Base-by-base conservation (phyloP, 2,888 invertebrate genomes). In the Tachina fera region DNA sequence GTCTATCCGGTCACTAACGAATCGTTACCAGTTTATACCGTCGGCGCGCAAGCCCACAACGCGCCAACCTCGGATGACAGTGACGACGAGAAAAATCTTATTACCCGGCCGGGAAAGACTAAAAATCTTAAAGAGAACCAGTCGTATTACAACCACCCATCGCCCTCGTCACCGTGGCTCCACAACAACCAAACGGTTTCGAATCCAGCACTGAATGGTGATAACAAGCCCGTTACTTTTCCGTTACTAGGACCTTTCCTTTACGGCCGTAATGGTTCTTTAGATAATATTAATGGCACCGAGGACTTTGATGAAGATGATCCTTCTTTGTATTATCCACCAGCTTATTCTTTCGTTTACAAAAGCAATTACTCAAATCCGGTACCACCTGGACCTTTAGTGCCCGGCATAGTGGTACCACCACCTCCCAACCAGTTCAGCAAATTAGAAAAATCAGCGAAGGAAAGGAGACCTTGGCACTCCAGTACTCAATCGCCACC, bases 271-370 rank as follows among this genome's bases (percentile, higher is more conserved):
- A 94, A 94, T 93, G 94, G 94, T 92, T 89, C 88, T 3, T 72
- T 89, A 41, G 90, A 87, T 16, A 89, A 60, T 68, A 86, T 41
- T 14, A 96, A 96, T 93, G 94, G 95, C 89, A 95, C 96, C 86
- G 96, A 96, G 91, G 95, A 95, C 88, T 95, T 96, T 93, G 97
- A 97, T 94, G 97, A 97, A 93, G 97, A 97, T 93, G 97, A 97
- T 94, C 97, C 97, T 90, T 97, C 97, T 88, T 95, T 97, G 77
- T 97, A 97, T 91, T 97, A 97, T 94, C 97, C 97, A 90, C 97
- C 97, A 90, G 97, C 97, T 14, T 97, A 97, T 94, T 97, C 96
- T 93, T 97, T 97, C 94, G 96, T 96, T 88, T 97, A 96, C 93
- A 95, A 95, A 91, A 95, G 94, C 91, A 96, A 96, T 91, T 97